Percentiles rank a stretch among this genome's conserved stretches.
phyloP scores from a whole-genome alignment of 2,888 invertebrate genomes.

The Eueremaeus valkanovi region DNA sequence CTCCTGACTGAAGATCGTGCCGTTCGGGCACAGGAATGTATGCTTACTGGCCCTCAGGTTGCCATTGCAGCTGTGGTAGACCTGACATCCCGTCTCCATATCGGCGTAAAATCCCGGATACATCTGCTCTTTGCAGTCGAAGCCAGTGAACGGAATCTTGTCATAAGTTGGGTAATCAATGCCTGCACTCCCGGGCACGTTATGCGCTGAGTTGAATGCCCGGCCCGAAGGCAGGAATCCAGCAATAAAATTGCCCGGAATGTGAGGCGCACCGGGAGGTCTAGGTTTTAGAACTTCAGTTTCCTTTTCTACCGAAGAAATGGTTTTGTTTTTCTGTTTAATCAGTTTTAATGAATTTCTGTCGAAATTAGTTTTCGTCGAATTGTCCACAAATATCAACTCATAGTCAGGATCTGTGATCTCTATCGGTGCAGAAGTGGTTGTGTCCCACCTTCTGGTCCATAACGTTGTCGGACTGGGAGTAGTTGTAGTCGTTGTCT shows the following conservation, averaged over 20 bases:
- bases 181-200: conserved; percentile 41
- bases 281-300: background rate
- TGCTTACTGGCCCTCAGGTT: conserved; percentile 33
- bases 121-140: conserved; percentile 36
- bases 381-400: conserved; percentile 13
- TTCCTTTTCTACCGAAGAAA: background rate
- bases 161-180: conserved; percentile 41
- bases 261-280: conserved; percentile 36
- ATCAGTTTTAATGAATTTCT: background rate
- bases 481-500: background rate
- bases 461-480: background rate
- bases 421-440: background rate
- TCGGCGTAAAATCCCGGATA: conserved; percentile 42
- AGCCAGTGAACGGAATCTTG: conserved; percentile 36
- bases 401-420: conserved; percentile 18
- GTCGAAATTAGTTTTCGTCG: background rate
- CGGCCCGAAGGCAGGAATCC: conserved; percentile 22
- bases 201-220: conserved; percentile 12
- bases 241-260: conserved; percentile 36
- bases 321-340: conserved; percentile 9
- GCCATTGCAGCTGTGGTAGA: conserved; percentile 43
- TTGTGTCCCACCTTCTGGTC: background rate
- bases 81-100: conserved; percentile 42
- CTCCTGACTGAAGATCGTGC: conserved; percentile 46
- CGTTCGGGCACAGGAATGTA: conserved; percentile 45